Conservation (phyloP, 2,797 vertebrate species). For the Emys orbicularis region DNA sequence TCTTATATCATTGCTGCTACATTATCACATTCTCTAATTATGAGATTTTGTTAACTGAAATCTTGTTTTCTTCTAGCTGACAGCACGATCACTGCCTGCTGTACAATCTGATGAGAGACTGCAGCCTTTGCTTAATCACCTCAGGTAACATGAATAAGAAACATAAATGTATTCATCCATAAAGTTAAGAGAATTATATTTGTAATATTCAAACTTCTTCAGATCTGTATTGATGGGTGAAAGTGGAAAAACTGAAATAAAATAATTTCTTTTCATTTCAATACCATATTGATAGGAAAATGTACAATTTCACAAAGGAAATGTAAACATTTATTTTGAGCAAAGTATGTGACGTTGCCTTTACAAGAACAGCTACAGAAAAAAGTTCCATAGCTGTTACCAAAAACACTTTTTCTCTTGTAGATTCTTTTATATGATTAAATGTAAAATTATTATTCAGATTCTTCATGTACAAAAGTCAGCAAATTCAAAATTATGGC, state of each 20-base stretch:
- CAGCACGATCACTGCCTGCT: conserved; percentile 91
- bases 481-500: neutral
- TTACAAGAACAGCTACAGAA: neutral
- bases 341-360: neutral
- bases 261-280: neutral
- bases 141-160: conserved; percentile 88
- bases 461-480: neutral
- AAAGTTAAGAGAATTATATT: neutral
- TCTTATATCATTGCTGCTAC: neutral
- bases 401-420: neutral
- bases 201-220: conserved; percentile 6
- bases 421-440: neutral
- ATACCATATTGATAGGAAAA: neutral
- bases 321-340: neutral
- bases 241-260: neutral
- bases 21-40: neutral
- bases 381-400: neutral
- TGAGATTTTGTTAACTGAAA: neutral
- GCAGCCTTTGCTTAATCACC: conserved; percentile 94
- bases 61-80: conserved; percentile 86
- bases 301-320: neutral
- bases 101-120: conserved; percentile 96
- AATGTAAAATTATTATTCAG: neutral
- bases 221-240: neutral
- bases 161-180: neutral